Evolutionary conservation across 2,113 vertebrate genomes (phyloP).

Genomic region (Spilogale gracilis): DNA sequence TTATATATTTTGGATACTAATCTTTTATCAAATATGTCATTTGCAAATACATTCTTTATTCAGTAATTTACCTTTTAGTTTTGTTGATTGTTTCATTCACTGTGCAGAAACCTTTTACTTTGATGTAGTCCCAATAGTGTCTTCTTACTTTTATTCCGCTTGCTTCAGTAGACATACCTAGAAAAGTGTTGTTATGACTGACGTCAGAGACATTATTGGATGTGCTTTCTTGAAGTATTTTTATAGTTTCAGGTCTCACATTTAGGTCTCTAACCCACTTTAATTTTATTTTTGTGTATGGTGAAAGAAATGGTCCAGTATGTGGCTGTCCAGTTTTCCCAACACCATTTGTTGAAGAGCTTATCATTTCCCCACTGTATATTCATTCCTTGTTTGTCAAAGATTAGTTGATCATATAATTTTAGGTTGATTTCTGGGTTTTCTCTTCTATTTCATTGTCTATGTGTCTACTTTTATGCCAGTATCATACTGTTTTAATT

Average conservation of each 20-base stretch:
- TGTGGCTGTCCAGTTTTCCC: background rate
- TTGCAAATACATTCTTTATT: background rate
- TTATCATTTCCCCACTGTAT: background rate
- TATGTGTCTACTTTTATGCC: background rate
- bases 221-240: background rate
- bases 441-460: background rate
- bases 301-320: background rate
- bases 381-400: background rate
- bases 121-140: background rate
- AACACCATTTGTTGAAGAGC: background rate
- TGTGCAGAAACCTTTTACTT: background rate
- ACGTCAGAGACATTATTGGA: background rate
- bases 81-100: background rate
- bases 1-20: background rate
- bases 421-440: background rate
- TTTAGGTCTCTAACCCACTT: background rate
- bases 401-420: background rate
- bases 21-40: background rate
- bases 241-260: background rate
- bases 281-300: background rate
- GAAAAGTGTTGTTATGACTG: background rate
- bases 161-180: background rate
- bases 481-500: background rate
- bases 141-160: background rate
- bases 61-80: background rate